phyloP scores from a whole-genome alignment of 2,113 vertebrate species.

The Nymphicus hollandicus region DNA sequence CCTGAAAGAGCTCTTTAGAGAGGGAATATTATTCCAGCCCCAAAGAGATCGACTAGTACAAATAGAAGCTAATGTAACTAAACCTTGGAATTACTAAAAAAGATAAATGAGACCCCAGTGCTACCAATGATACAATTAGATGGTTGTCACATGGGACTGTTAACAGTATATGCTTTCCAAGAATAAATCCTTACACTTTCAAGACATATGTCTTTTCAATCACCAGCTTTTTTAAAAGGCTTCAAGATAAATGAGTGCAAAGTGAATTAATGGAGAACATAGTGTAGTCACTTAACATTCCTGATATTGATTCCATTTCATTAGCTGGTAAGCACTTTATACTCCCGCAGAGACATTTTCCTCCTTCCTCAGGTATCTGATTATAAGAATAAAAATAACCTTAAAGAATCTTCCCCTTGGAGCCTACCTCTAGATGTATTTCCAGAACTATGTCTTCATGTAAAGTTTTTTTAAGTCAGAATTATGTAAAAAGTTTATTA shows the following conservation, averaged over 20 bases:
- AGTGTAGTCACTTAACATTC: background rate
- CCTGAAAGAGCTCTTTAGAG: background rate
- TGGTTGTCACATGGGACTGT: background rate
- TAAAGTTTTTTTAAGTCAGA: background rate
- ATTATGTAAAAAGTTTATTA: background rate
- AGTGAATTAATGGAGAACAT: background rate
- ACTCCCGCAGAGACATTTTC: background rate
- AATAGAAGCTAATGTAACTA: background rate
- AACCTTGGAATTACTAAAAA: background rate
- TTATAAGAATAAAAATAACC: constrained; percentile 1
- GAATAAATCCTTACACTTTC: background rate
- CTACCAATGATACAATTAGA: background rate
- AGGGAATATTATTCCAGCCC: background rate
- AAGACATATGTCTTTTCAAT: background rate
- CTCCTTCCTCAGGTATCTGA: background rate
- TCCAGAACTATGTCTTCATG: background rate
- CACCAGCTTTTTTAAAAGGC: background rate
- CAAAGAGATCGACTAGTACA: background rate
- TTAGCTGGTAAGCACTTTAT: constrained; percentile 8
- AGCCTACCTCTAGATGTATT: background rate
- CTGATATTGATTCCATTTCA: background rate
- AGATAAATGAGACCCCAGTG: background rate
- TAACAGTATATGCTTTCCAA: background rate
- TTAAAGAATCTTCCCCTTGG: background rate
- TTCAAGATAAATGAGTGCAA: background rate